Evolutionary conservation across 2,888 invertebrate species (phyloP).

Genomic region (Zygogramma bicolorata): DNA sequence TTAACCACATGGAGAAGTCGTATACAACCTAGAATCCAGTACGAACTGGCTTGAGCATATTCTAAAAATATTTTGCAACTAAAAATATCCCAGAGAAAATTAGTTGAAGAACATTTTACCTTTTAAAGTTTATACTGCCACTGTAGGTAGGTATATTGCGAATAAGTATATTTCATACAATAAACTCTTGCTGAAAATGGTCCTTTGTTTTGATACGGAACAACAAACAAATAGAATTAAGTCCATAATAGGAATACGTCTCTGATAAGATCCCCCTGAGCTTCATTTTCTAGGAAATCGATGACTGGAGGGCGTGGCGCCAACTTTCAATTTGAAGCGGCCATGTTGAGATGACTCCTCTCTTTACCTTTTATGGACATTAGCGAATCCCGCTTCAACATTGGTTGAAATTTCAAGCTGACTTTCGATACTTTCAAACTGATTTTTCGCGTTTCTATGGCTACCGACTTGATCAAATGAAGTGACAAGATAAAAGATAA

Average conservation of each 20-base stretch:
- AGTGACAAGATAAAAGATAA: constrained; percentile 7
- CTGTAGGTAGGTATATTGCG: too few species aligned
- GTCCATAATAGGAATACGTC: neutral
- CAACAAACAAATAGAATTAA: too few species aligned
- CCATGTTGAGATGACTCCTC: constrained; percentile 67
- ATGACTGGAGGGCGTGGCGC: constrained; percentile 61
- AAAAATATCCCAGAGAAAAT: too few species aligned
- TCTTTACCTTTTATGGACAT: constrained; percentile 76
- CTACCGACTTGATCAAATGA: constrained; percentile 20
- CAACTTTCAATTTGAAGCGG: constrained; percentile 61
- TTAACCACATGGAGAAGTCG: too few species aligned
- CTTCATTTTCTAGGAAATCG: constrained; percentile 39
- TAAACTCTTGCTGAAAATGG: too few species aligned
- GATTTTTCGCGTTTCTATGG: constrained; percentile 27
- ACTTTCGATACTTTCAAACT: constrained; percentile 31
- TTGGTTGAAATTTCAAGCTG: constrained; percentile 67
- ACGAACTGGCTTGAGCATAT: too few species aligned
- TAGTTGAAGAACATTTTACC: too few species aligned
- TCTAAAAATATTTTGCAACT: too few species aligned
- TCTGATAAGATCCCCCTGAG: constrained; percentile 6
- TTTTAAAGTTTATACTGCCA: too few species aligned
- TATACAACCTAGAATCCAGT: too few species aligned
- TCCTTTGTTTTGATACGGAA: too few species aligned
- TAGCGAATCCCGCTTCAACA: constrained; percentile 69
- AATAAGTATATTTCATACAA: too few species aligned